Evolutionary conservation across 1,140 invertebrate genomes (phyloP), one percentile per base, ranked within the genome.

Genomic region (Stenopsyche tienmushanensis): DNA sequence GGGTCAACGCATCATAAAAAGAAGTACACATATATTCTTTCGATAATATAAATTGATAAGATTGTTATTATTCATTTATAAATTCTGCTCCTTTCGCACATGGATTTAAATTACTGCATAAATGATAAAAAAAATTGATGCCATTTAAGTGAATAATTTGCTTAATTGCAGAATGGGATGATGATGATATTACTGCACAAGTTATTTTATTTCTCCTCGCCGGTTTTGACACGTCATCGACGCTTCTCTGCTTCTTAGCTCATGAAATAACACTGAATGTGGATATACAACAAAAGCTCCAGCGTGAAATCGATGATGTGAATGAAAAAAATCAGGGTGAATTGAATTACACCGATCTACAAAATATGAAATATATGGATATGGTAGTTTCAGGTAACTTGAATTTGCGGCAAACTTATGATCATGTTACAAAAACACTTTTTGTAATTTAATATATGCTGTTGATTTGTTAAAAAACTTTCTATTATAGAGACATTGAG

Each of bases 401-500:
- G n/a, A n/a, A n/a, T n/a, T n/a, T n/a, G n/a, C n/a, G n/a, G n/a
- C n/a, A 47, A 18, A 7, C 17, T 8, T 39, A 39, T 39, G n/a
- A n/a, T n/a, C n/a, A n/a, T 34, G 29, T 34, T 34, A 34, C 13
- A 34, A 5, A 34, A 7, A 7, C 29, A 34, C 13, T 34, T 34
- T 7, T 34, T 13, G 5, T 34, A 34, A 7, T 34, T 34, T 34
- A 34, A 34, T 34, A 13, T 7, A 34, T 34, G 29, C 13, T 34
- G 13, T 34, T 34, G 5, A 34, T 34, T 7, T 34, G 5, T 34
- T 34, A 34, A 7, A n/a, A n/a, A n/a, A n/a, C n/a, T n/a, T n/a
- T n/a, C n/a, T n/a, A n/a, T n/a, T 42, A 42, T 44, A 47, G 86
- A 88, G 77, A 72, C 82, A 10, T 71, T 86, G 3, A 73, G 86